Evolutionary conservation across 1,140 invertebrate species (phyloP).

Genomic region (Mercenaria mercenaria): DNA sequence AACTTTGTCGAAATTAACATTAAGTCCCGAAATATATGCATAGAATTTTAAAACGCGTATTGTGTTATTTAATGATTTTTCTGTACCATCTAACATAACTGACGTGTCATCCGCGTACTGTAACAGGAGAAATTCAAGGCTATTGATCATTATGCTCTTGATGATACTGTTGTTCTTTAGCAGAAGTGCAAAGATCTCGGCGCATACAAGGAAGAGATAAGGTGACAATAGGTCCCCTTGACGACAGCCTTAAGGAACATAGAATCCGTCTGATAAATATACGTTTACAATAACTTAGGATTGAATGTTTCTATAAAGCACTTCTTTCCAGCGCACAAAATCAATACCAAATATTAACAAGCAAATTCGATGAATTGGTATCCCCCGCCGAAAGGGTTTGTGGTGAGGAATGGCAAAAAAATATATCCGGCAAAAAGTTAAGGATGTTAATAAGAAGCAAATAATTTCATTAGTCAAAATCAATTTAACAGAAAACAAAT

Average conservation of each 20-base stretch:
- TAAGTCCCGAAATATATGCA: background rate
- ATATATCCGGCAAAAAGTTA: too few species aligned
- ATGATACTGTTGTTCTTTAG: slow-evolving; percentile 37
- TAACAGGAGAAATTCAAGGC: slow-evolving; percentile 15
- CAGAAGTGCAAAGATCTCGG: slow-evolving; percentile 22
- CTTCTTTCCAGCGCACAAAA: background rate
- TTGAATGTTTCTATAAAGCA: slow-evolving; percentile 18
- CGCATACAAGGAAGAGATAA: slow-evolving; percentile 34
- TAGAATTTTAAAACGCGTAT: background rate
- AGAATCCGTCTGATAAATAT: slow-evolving; percentile 4
- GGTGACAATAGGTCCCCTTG: slow-evolving; percentile 9
- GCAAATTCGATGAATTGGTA: too few species aligned
- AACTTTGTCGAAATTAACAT: background rate
- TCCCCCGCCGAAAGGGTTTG: too few species aligned
- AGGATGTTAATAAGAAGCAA: too few species aligned
- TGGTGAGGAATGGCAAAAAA: too few species aligned
- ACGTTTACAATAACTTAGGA: slow-evolving; percentile 19
- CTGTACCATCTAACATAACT: background rate
- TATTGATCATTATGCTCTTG: slow-evolving; percentile 1
- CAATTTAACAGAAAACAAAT: too few species aligned
- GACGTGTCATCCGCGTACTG: slow-evolving; percentile 34
- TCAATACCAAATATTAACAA: background rate
- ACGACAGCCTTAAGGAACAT: background rate
- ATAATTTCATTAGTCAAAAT: too few species aligned
- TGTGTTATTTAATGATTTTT: slow-evolving; percentile 25